Evolutionary conservation across 2,113 vertebrate species (phyloP).

Genomic region (Toxotes jaculatrix): DNA sequence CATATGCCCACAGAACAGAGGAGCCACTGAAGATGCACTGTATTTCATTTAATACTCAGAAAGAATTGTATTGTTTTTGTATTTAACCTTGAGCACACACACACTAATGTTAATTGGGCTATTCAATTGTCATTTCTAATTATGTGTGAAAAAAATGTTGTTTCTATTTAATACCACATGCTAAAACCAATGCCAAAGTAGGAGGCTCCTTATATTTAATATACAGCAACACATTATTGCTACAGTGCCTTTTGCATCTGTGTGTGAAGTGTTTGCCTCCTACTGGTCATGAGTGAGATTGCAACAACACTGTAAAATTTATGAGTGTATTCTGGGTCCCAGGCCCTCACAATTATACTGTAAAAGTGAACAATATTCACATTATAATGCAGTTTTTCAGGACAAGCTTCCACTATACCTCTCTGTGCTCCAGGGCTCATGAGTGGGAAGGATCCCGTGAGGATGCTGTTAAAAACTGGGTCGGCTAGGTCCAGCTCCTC

Average conservation of each 20-base stretch:
- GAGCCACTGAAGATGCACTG: background rate
- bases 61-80: background rate
- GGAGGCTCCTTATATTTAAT: background rate
- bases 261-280: conserved; percentile 41
- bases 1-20: background rate
- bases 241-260: background rate
- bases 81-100: background rate
- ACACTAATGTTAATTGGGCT: background rate
- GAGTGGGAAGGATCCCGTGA: conserved; percentile 94
- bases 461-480: conserved; percentile 95
- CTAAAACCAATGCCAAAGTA: background rate
- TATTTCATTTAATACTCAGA: background rate
- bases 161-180: background rate
- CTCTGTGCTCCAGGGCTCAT: conserved; percentile 90
- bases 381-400: background rate
- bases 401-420: conserved; percentile 81
- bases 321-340: background rate
- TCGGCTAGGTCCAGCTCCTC: conserved; percentile 91
- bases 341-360: background rate
- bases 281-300: conserved; percentile 39
- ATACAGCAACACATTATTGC: background rate
- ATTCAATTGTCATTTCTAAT: background rate
- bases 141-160: background rate
- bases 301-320: conserved; percentile 15
- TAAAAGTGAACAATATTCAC: background rate